phyloP scores from a whole-genome alignment of 1,140 invertebrate species.

The Gerris buenoi region DNA sequence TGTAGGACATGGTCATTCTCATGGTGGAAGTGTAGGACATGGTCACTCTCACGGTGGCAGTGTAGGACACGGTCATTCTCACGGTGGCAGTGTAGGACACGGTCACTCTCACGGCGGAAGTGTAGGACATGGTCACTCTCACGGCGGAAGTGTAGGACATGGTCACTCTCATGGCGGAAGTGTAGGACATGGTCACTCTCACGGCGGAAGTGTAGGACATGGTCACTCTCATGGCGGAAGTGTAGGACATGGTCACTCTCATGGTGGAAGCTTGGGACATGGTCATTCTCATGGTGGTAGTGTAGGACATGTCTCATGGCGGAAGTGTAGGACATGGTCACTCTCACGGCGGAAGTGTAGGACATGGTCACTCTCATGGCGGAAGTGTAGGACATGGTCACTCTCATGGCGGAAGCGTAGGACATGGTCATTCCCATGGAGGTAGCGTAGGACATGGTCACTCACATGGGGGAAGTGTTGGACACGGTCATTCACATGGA shows the following conservation, averaged over 20 bases:
- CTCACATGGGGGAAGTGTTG: conserved; percentile 10
- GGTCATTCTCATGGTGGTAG: conserved; percentile 12
- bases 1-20: conserved; percentile 11
- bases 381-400: conserved; percentile 14
- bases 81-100: conserved; percentile 11
- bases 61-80: conserved; percentile 10
- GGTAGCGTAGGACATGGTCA: conserved; percentile 13
- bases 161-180: conserved; percentile 12
- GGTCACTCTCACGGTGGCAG: conserved; percentile 10
- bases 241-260: conserved; percentile 12
- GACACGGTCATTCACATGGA: conserved; percentile 15
- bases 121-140: conserved; percentile 10
- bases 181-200: conserved; percentile 11
- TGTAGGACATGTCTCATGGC: conserved; percentile 13
- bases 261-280: conserved; percentile 13
- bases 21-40: conserved; percentile 8
- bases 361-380: conserved; percentile 14
- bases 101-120: conserved; percentile 10
- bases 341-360: conserved; percentile 12
- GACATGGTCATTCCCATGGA: conserved; percentile 14
- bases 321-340: conserved; percentile 13
- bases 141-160: conserved; percentile 11
- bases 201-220: conserved; percentile 11
- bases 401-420: conserved; percentile 14
- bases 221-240: conserved; percentile 12